These are phyloP conservation scores for Heliconius hermathena DNA, from an alignment of 1,140 invertebrate genomes.

Conservation along the genomic window DNA sequence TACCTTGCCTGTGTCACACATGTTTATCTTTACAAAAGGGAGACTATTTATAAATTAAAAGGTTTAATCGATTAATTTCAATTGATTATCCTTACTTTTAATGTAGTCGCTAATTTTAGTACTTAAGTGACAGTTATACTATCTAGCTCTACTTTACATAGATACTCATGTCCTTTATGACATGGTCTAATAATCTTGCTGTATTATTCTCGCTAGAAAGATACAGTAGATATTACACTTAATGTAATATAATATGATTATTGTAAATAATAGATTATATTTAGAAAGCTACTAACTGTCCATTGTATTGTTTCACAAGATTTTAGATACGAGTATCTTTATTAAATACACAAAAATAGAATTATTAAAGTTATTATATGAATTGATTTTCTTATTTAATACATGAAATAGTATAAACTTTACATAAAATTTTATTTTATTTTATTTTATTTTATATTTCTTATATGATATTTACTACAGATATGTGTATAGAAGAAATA, in stretches of 20 bases:
- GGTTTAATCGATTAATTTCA: not conserved
- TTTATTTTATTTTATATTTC: no score
- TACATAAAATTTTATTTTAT: no score
- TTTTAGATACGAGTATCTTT: no score
- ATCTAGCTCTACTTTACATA: not conserved
- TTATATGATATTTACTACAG: no score
- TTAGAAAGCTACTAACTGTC: not conserved
- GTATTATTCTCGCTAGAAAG: constrained; percentile 13
- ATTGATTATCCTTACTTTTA: not conserved
- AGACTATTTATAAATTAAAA: not conserved
- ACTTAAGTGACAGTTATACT: not conserved
- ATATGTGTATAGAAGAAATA: no score
- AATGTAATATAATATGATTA: not conserved
- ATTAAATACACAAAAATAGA: no score
- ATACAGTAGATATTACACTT: not conserved
- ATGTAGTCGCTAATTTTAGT: not conserved
- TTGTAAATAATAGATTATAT: not conserved
- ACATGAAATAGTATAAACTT: no score
- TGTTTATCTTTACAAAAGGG: not conserved
- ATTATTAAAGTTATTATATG: no score
- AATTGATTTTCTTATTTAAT: no score
- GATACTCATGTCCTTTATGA: not conserved
- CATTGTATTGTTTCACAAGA: no score
- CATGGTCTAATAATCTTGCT: constrained; percentile 23
- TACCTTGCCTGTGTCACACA: not conserved